Conservation (phyloP, 2,888 invertebrate genomes). For the Phaonia tiefii region DNA sequence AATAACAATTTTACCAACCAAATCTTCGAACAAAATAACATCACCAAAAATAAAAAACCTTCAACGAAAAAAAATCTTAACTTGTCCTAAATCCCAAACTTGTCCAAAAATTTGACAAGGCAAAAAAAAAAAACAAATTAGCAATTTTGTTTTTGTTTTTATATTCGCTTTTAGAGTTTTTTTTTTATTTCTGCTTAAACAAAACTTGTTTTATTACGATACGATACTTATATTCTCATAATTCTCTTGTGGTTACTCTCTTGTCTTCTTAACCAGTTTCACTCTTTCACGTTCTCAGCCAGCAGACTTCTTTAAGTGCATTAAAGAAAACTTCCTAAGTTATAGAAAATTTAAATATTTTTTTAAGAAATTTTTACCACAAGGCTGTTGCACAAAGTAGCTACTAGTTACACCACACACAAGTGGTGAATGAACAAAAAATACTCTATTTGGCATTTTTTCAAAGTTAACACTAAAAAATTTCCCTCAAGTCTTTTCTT, state of each 20-base stretch:
- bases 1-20: too few species aligned
- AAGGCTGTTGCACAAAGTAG: not conserved
- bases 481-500: not conserved
- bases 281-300: not conserved
- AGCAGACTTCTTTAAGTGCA: not conserved
- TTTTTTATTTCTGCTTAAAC: conserved; percentile 15
- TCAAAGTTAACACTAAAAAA: too few species aligned
- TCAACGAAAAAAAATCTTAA: conserved; percentile 9
- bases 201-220: conserved; percentile 60
- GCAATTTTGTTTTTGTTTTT: too few species aligned
- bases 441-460: too few species aligned
- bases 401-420: too few species aligned
- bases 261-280: conserved; percentile 30
- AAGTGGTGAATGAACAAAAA: not conserved
- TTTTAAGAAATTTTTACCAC: not conserved
- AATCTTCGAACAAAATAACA: not conserved
- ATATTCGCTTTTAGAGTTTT: too few species aligned
- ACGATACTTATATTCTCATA: not conserved
- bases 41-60: conserved; percentile 6
- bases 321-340: not conserved
- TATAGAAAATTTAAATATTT: conserved; percentile 16
- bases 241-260: not conserved
- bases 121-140: conserved; percentile 2
- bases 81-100: conserved; percentile 59
- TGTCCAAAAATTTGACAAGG: conserved; percentile 16